Conservation (phyloP, 2,113 vertebrate species). For the Cranoglanis bouderius region DNA sequence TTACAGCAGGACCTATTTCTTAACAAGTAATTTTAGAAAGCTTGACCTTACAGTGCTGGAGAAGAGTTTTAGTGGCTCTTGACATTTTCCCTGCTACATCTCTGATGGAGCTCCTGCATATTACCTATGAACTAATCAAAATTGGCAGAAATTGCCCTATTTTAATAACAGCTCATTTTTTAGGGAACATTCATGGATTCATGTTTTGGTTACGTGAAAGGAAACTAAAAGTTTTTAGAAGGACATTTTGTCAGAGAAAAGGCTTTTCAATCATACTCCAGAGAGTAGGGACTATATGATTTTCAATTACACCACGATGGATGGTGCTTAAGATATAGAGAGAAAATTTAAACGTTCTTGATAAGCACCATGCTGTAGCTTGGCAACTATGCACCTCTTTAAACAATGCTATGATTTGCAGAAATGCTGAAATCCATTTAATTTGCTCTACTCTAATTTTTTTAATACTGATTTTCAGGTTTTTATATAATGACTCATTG, state of each 20-base stretch:
- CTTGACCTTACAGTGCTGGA: background rate
- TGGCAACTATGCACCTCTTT: background rate
- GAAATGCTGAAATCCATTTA: background rate
- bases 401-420: background rate
- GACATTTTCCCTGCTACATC: conserved; percentile 16
- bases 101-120: background rate
- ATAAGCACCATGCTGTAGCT: conserved; percentile 6
- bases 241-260: background rate
- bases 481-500: background rate
- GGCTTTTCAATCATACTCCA: background rate
- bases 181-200: background rate
- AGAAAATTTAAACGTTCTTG: conserved; percentile 1
- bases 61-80: background rate
- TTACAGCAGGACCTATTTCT: background rate
- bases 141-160: background rate
- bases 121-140: conserved; percentile 8
- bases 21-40: conserved; percentile 36
- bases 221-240: background rate
- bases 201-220: background rate
- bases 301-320: background rate
- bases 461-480: background rate
- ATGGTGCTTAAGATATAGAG: background rate
- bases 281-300: background rate
- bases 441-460: background rate
- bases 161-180: conserved; percentile 14